Evolutionary conservation across 1,140 invertebrate genomes (phyloP), one percentile per base, ranked within the genome.

Genomic region (Apis florea): DNA sequence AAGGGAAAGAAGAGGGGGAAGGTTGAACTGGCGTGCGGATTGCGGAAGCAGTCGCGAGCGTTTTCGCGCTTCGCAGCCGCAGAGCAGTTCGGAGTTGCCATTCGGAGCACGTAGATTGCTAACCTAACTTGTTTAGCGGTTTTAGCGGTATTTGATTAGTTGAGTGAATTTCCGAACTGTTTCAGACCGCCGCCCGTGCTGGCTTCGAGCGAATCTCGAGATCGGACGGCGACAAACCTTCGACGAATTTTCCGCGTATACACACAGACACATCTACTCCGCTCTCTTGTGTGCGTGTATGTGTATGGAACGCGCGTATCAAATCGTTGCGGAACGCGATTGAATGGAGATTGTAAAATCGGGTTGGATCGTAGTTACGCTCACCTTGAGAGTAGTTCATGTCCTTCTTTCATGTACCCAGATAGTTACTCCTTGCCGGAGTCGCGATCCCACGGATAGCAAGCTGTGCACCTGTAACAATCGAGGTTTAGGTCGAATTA

Each of bases 321-420:
- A 73, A 74, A 40, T 21, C 11, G 26, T 64, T 47, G 40, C 49
- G 2, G 12, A 64, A 31, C 31, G 26, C 31, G 26, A 76, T 76
- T 49, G 17, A 64, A 66, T 72, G 51, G 59, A 66, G 54, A 54
- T 67, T 67, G 58, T 54, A 66, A 56, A 67, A 40, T 40, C 54
- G 17, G 61, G 54, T 59, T 11, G 49, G 58, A 59, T 59, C 4
- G n/a, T 69, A 21, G 26, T 5, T 26, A 1, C 6, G 40, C 91
- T 92, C 88, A 94, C 93, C 93, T 92, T 94, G 92, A 89, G 93
- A 92, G 92, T 94, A 94, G 91, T 92, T 94, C 93, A 93, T 94
- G 90, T 93, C 93, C 92, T 88, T 89, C 89, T 91, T 89, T 93
- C 92, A 93, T 93, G 92, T 93, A 93, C 91, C 85, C 90, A 91